These are phyloP conservation scores for Drosophila melanica DNA, from an alignment of 1,140 invertebrate genomes.

Conservation along the genomic window DNA sequence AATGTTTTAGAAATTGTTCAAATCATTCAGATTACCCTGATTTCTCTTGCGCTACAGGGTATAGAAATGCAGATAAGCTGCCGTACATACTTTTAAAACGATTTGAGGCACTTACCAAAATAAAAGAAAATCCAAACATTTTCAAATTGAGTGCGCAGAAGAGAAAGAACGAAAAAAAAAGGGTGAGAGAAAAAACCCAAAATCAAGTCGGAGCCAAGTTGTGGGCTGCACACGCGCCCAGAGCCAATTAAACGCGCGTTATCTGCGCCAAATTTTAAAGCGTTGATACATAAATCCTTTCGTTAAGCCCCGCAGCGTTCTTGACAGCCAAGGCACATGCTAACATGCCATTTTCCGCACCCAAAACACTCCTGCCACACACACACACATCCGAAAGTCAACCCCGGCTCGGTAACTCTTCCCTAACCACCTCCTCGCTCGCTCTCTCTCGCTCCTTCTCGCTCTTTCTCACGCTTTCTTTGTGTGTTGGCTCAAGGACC, in stretches of 20 bases:
- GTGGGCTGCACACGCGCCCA: constrained; percentile 51
- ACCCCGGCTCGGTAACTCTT: constrained; percentile 4
- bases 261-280: constrained; percentile 83
- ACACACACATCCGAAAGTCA: constrained; percentile 7
- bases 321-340: constrained; percentile 82
- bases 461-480: neutral
- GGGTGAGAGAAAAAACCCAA: neutral
- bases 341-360: constrained; percentile 81
- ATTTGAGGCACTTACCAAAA: constrained; percentile 66
- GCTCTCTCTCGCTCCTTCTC: neutral
- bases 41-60: constrained; percentile 7
- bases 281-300: constrained; percentile 84
- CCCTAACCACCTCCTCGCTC: neutral
- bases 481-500: neutral
- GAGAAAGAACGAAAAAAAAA: neutral
- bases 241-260: constrained; percentile 83
- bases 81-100: constrained; percentile 60
- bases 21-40: neutral
- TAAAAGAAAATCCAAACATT: constrained; percentile 35
- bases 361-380: constrained; percentile 12
- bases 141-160: constrained; percentile 31
- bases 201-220: constrained; percentile 54
- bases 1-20: too few species aligned
- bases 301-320: constrained; percentile 81
- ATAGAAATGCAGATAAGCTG: constrained; percentile 57